Base-by-base conservation (phyloP, 2,797 vertebrate genomes). In the Spinibarbus caldwelli region DNA sequence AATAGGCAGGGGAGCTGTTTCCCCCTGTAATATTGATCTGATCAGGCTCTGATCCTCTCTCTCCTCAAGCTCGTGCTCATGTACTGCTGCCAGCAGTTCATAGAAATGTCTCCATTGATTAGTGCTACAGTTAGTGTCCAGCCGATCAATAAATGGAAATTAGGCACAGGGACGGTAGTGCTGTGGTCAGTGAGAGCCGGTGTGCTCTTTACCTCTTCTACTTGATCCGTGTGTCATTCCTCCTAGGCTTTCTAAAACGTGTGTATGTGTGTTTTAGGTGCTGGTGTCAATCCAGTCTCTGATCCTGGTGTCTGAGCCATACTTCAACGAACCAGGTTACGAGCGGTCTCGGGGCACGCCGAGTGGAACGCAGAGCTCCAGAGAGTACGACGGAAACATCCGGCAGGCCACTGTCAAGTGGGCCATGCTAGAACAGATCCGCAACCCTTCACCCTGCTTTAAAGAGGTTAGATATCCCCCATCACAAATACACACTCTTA, bases 381-480 rank as follows among this genome's bases (percentile, higher is more conserved):
- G 98, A 45, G 98, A 99, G 86, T 99, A 99, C 0, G 98, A 99
- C 45, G 98, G 98, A 43, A 99, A 99, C 91, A 99, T 99, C 89
- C 95, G 98, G 21, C 98, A 99, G 93, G 98, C 98, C 83, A 96
- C 97, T 0, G 98, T 99, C 90, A 99, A 99, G 90, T 99, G 98
- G 98, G 98, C 98, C 87, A 99, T 99, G 98, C 94, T 99, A 87
- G 98, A 99, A 87, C 98, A 99, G 95, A 97, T 99, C 92, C 94
- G 98, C 90, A 99, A 98, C 89, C 96, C 98, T 23, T 98, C 98
- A 0, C 97, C 98, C 0, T 99, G 98, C 93, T 99, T 99, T 95
- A 99, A 98, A 94, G 98, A 99, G 96, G 98, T 99, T 92, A 4
- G 86, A 9, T 49, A 29, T 29, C 75, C 43, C 47, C 29, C 41